Base-by-base conservation (phyloP, 2,113 vertebrate genomes). In the Dicrurus megarhynchus region DNA sequence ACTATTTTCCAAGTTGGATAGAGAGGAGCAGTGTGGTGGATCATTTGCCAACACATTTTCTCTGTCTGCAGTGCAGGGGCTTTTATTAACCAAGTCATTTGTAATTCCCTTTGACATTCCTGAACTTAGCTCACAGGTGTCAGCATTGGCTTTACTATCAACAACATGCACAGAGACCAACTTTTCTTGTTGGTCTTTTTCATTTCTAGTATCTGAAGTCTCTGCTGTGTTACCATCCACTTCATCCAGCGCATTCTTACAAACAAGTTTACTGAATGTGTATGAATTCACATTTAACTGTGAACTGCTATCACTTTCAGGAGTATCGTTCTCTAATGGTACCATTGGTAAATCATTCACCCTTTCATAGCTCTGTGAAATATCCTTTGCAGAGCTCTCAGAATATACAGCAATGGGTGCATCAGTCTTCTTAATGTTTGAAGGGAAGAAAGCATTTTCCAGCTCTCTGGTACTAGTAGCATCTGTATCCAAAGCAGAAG, bases 31-130 rank as follows among this genome's bases (percentile, higher is more conserved):
- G 39, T 94, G 97, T 18, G 95, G 94, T 50, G 90, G 96, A 68
- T 98, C 81, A 91, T 92, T 94, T 10, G 80, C 23, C 70, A 96
- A 90, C 50, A 71, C 37, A 53, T 90, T 88, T 92, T 97, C 97
- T 74, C 93, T 94, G 56, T 95, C 96, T 81, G 93, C 86, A 86
- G 80, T 42, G 39, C 85, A 88, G n/a, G 79, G 68, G 61, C 95
- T 97, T 95, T 96, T 93, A 95, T 89, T 91, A 87, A 86, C 85
- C 12, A 87, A 90, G 61, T 98, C 97, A 8, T 73, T 95, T 5
- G 44, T 57, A 84, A 93, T 95, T 97, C 96, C 97, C 95, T 98
- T 98, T 70, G 94, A 90, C 32, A 91, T 55, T 50, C 95, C 96
- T 82, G 69, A 84, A 95, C 83, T 96, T 69, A 94, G 61, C 60